These are phyloP conservation scores for Aleadryas rufinucha DNA, from an alignment of 2,113 vertebrate genomes.

Conservation along the genomic window DNA sequence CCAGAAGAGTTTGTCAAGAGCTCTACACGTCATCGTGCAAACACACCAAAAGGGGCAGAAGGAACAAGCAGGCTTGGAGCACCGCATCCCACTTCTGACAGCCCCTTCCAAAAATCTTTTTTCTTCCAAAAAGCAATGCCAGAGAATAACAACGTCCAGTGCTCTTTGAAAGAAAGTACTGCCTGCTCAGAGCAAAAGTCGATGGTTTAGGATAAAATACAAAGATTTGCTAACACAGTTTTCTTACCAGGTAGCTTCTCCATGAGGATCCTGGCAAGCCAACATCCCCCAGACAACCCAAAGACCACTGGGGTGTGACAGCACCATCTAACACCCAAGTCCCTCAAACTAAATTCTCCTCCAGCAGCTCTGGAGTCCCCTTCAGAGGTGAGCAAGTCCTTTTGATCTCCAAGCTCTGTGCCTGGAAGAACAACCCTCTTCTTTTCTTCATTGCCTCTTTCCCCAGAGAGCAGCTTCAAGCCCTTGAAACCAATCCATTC, in stretches of 20 bases:
- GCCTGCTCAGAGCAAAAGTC: background rate
- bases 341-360: background rate
- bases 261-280: background rate
- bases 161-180: background rate
- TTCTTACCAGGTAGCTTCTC: background rate
- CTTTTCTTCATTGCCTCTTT: background rate
- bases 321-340: background rate
- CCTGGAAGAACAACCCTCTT: background rate
- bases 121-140: background rate
- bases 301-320: background rate
- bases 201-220: background rate
- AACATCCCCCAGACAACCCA: background rate
- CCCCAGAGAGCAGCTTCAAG: background rate
- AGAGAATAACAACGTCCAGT: background rate
- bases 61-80: background rate
- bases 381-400: background rate
- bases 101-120: background rate
- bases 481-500: background rate
- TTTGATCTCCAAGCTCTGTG: background rate
- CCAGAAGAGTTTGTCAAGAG: background rate
- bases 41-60: background rate
- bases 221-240: accelerated
- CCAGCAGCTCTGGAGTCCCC: background rate
- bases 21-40: background rate
- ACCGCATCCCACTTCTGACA: background rate